phyloP scores from a whole-genome alignment of 2,888 invertebrate species.

The Empis stercorea region DNA sequence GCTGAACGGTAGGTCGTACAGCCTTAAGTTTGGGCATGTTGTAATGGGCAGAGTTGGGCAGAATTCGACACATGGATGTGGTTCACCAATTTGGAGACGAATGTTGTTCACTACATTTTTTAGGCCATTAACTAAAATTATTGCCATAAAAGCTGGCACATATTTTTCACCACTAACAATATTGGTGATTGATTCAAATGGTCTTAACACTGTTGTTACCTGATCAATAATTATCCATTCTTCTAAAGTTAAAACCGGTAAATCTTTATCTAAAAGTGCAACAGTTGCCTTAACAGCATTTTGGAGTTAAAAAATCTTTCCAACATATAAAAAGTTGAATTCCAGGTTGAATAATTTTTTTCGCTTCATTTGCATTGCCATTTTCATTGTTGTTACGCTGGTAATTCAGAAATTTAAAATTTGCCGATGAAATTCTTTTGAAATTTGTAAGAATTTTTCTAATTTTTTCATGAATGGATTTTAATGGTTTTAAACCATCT shows the following conservation, averaged over 20 bases:
- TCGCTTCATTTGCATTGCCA: background rate
- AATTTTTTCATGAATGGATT: background rate
- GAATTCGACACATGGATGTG: background rate
- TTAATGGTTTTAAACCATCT: constrained; percentile 4
- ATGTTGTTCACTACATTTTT: background rate
- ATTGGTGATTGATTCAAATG: constrained; percentile 15
- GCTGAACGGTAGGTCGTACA: too few relatives aligned
- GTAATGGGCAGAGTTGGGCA: too few relatives aligned
- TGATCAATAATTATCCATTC: constrained; percentile 14
- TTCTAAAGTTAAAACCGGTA: constrained; percentile 5
- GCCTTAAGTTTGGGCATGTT: too few relatives aligned
- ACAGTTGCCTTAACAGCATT: background rate
- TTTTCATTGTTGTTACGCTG: background rate
- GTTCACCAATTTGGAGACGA: background rate
- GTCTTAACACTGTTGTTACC: constrained; percentile 13
- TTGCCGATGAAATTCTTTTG: constrained; percentile 15
- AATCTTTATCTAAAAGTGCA: background rate
- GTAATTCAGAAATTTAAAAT: constrained; percentile 22
- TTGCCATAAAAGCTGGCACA: constrained; percentile 13
- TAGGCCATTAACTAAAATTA: constrained; percentile 15
- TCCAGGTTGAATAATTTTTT: constrained; percentile 1
- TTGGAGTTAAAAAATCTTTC: background rate
- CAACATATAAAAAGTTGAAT: constrained; percentile 2
- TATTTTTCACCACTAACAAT: constrained; percentile 15
- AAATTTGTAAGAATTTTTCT: constrained; percentile 11